Percentiles rank a stretch among this genome's conserved stretches.
These are phyloP conservation scores for Microtus oregoni DNA, from an alignment of 2,113 vertebrate species.

Conservation along the genomic window DNA sequence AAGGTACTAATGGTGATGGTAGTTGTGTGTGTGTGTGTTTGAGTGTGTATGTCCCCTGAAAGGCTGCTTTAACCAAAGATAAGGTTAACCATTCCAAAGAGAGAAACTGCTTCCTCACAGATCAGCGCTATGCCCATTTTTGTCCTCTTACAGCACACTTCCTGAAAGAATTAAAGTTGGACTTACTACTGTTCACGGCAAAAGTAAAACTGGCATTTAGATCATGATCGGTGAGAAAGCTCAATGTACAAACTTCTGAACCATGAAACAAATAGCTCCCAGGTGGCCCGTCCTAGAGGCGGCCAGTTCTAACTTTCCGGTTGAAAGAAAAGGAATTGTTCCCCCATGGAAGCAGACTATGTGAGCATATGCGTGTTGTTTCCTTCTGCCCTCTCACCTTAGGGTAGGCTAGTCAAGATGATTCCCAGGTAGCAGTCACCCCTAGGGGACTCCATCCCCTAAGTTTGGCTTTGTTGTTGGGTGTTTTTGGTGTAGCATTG, in stretches of 20 bases:
- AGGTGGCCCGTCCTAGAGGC: not conserved
- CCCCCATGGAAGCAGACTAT: not conserved
- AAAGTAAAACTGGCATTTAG: constrained; percentile 73
- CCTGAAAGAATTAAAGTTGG: constrained; percentile 59
- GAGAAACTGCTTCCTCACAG: constrained; percentile 34
- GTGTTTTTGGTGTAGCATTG: not conserved
- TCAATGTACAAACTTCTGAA: constrained; percentile 74
- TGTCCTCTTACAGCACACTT: constrained; percentile 44
- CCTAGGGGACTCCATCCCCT: not conserved
- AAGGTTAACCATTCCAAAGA: constrained; percentile 27
- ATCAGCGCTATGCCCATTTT: constrained; percentile 35
- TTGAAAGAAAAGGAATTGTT: constrained; percentile 28
- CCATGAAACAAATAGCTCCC: constrained; percentile 69
- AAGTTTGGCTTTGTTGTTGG: not conserved
- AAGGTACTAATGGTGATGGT: not conserved
- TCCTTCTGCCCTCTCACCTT: not conserved
- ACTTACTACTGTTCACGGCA: constrained; percentile 58
- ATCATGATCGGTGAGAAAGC: constrained; percentile 71
- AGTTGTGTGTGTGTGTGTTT: not conserved
- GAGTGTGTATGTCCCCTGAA: not conserved
- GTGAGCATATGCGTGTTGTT: not conserved
- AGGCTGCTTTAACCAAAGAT: not conserved
- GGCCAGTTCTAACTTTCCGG: constrained; percentile 23
- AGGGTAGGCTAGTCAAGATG: not conserved
- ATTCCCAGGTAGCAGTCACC: not conserved